Base-by-base conservation (phyloP, 2,797 vertebrate species). In the Glossophaga mutica region DNA sequence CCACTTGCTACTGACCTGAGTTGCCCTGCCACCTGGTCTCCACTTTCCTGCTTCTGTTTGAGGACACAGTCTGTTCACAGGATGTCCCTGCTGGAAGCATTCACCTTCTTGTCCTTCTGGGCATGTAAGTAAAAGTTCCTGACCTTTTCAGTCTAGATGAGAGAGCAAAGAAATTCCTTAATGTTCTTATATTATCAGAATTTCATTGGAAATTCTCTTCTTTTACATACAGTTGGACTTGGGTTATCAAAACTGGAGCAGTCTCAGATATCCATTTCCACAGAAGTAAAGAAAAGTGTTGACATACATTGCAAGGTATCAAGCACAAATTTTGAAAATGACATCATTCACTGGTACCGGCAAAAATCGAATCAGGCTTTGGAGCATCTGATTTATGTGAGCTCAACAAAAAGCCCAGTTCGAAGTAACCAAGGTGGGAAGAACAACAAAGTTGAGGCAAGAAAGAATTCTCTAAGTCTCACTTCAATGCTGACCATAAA, bases 331-430 rank as follows among this genome's bases (percentile, higher is more conserved):
- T 94, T 94, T 71, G 32, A 32, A 52, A 9, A 1, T 4, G 68
- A 79, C 0, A 0, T 14, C 44, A 67, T 98, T 95, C 85, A 97
- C 59, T 98, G 98, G 97, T 98, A 98, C 78, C 9, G 24, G 26
- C 92, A 95, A 73, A 98, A 96, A 68, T 32, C n/a, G 0, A 91
- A 95, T 32, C 50, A 96, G 82, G 42, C 48, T 57, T 57, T 57
- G 55, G 55, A 57, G 22, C 55, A 57, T 57, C 22, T 26, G 55
- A 24, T 57, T 57, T 91, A 57, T 37, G 37, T 76, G 18, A 8
- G 0, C 5, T 14, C n/a, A 2, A 32, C 0, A 24, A 59, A 5
- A 16, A 4, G 0, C 0, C 6, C 11, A 32, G 0, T 0, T 82
- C 7, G 0, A 48, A 6, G 0, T 12, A 0, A 0, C 1, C 29